A percentile compares a stretch with the other conserved stretches of the same genome.
Evolutionary conservation across 2,888 invertebrate species (phyloP).

Genomic region (Drosophila niveifrons): DNA sequence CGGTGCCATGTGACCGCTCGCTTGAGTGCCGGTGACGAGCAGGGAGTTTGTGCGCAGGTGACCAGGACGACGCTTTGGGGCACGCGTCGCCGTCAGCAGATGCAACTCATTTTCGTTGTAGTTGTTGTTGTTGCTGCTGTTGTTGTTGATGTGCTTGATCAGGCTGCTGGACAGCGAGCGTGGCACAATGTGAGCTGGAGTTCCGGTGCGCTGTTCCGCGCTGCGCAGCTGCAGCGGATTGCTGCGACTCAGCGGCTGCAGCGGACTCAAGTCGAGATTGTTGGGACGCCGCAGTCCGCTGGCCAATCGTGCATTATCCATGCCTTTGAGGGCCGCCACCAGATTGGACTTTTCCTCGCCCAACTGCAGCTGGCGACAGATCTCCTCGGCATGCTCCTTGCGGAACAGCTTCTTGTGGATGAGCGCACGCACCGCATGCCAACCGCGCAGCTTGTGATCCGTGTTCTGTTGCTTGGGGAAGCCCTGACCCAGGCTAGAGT

Average conservation of each 20-base stretch:
- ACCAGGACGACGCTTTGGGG: conserved; percentile 66
- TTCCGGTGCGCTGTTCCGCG: conserved; percentile 69
- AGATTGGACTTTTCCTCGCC: conserved; percentile 85
- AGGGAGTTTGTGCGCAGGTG: conserved; percentile 73
- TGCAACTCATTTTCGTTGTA: conserved; percentile 72
- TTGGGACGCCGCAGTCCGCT: conserved; percentile 76
- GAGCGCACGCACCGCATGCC: conserved; percentile 85
- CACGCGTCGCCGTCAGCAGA: conserved; percentile 42
- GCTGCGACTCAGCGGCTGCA: conserved; percentile 40
- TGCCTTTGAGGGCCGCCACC: conserved; percentile 73
- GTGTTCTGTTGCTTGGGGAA: conserved; percentile 85
- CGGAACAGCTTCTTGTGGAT: conserved; percentile 85
- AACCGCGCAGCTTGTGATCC: conserved; percentile 84
- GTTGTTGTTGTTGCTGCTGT: conserved; percentile 44
- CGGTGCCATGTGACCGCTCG: conserved; percentile 12
- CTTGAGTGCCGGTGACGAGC: conserved; percentile 54
- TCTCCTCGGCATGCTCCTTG: conserved; percentile 71
- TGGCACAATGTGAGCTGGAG: conserved; percentile 80
- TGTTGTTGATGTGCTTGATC: conserved; percentile 68
- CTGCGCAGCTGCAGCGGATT: conserved; percentile 66
- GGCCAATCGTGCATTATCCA: conserved; percentile 50
- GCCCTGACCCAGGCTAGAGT: conserved; percentile 83
- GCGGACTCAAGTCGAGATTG: conserved; percentile 83
- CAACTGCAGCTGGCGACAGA: conserved; percentile 67
- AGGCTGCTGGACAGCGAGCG: conserved; percentile 80